A percentile compares a stretch with the other conserved stretches of the same genome.
These are phyloP conservation scores for Andrena hattorfiana DNA, from an alignment of 2,888 invertebrate genomes.

Conservation along the genomic window DNA sequence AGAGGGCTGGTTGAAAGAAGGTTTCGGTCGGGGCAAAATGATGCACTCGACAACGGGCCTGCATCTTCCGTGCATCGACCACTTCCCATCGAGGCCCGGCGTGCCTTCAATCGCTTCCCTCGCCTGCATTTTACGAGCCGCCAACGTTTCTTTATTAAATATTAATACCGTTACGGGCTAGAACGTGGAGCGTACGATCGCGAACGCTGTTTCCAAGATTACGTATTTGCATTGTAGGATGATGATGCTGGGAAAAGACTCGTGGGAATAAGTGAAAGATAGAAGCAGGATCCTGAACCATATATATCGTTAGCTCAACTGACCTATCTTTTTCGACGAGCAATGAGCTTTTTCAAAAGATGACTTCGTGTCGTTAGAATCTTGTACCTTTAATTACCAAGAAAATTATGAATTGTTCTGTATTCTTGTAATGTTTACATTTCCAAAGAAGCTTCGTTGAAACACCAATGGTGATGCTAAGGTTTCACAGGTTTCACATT, in stretches of 20 bases:
- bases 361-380: too few relatives aligned
- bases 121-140: slow-evolving; percentile 45
- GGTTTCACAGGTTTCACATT: not conserved
- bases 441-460: too few relatives aligned
- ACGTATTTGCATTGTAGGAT: not conserved
- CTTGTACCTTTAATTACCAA: too few relatives aligned
- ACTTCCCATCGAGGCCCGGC: not conserved
- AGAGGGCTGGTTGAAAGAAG: slow-evolving; percentile 26
- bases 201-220: not conserved
- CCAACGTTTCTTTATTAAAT: slow-evolving; percentile 6
- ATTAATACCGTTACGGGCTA: slow-evolving; percentile 6
- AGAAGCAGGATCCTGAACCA: too few relatives aligned
- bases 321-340: too few relatives aligned
- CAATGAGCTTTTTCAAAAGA: too few relatives aligned
- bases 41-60: slow-evolving; percentile 45
- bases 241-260: not conserved
- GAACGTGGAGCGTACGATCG: not conserved
- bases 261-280: too few relatives aligned
- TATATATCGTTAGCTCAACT: too few relatives aligned
- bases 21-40: slow-evolving; percentile 31
- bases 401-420: too few relatives aligned
- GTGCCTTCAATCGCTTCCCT: slow-evolving; percentile 48
- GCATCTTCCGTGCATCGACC: not conserved
- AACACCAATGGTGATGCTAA: too few relatives aligned
- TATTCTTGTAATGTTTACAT: too few relatives aligned